These are phyloP conservation scores for Acronicta psi DNA, from an alignment of 2,888 invertebrate species.

Conservation along the genomic window DNA sequence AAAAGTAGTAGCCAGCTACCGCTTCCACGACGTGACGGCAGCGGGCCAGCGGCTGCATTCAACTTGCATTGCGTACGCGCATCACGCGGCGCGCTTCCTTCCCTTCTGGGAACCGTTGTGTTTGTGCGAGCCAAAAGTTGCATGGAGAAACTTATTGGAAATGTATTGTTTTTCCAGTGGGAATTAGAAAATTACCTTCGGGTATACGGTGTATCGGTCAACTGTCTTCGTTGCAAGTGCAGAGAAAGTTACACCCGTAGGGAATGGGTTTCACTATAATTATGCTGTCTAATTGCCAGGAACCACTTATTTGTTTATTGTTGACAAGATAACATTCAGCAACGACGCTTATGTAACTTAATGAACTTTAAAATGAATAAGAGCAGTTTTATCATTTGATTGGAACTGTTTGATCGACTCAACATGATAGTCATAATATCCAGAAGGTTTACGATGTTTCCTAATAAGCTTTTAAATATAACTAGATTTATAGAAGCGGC, in stretches of 20 bases:
- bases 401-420: no score
- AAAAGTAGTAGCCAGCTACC: constrained; percentile 11
- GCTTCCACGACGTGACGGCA: constrained; percentile 15
- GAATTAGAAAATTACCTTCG: constrained; percentile 32
- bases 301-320: no score
- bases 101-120: constrained; percentile 75
- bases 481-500: no score
- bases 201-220: neutral
- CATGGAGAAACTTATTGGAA: constrained; percentile 59
- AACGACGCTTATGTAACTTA: no score
- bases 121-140: constrained; percentile 36
- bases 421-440: no score
- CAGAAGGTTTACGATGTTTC: no score
- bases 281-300: neutral
- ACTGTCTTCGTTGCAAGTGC: neutral
- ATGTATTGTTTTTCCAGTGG: constrained; percentile 37
- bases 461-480: no score
- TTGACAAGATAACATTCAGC: no score
- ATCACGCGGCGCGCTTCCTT: constrained; percentile 79
- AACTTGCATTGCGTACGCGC: constrained; percentile 67
- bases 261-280: neutral
- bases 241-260: constrained; percentile 17
- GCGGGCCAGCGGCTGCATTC: constrained; percentile 46
- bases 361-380: no score
- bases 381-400: no score